Base-by-base conservation (phyloP, 2,888 invertebrate genomes). In the Oxyscelio sp. region DNA sequence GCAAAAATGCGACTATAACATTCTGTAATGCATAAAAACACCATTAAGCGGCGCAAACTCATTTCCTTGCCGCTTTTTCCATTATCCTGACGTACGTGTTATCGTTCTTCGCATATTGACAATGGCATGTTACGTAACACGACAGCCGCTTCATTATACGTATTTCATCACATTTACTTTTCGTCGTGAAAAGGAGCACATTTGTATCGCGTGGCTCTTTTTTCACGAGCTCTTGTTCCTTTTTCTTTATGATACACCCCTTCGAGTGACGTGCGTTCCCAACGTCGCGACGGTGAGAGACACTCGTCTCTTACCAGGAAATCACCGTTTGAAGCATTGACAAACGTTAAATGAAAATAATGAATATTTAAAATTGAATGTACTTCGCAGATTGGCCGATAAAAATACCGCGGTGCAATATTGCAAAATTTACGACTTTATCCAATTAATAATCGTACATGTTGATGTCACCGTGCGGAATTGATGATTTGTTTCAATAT, bases 241-340 rank as follows among this genome's bases (percentile, higher is more conserved):
- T 74, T 70, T 78, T 82, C 75, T 75, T 82, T 75, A 70, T 75
- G 31, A 59, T 65, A 43, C 68, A 71, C 73, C 79, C 82, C 82
- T 79, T 78, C 82, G 78, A 70, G 31, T 85, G 83, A 83, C 81
- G 80, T 77, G 78, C 70, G 61, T 58, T 80, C 56, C 74, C 61
- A 77, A 74, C 78, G 85, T 80, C 77, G 70, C 85, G 83, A 85
- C 85, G 83, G 77, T 43, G 68, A 79, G 82, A 81, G 82, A 66
- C 70, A 63, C 74, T 65, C 59, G 59, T 89, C 90, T 88, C 87
- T 45, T 74, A 34, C 70, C 80, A 31, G 84, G 84, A 85, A 81
- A 81, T 81, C 75, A 66, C 80, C 75, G 45, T 75, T 84, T 75
- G 79, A 71, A 75, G 65, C 71, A 71, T 71, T 75, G 83, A 83